A percentile compares a stretch with the other conserved stretches of the same genome.
phyloP scores from a whole-genome alignment of 2,797 vertebrate genomes.

The Hypotaenidia philippensis region DNA sequence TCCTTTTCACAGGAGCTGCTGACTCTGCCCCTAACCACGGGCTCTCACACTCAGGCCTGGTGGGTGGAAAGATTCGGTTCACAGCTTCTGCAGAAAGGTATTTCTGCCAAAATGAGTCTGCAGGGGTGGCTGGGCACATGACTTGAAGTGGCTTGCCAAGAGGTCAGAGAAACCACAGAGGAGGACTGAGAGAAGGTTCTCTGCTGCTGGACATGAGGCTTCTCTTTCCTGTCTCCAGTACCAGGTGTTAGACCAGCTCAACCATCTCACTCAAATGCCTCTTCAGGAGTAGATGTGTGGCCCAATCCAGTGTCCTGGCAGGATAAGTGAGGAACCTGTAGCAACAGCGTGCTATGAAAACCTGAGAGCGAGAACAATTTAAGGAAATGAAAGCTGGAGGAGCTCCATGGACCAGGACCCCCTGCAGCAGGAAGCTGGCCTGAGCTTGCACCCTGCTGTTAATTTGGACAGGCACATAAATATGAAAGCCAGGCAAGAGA shows the following conservation, averaged over 20 bases:
- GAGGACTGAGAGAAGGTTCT: background rate
- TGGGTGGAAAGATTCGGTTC: background rate
- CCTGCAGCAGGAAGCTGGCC: background rate
- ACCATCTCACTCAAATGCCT: background rate
- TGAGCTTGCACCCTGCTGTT: background rate
- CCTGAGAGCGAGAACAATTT: background rate
- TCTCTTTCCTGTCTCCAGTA: background rate
- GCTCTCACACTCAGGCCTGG: background rate
- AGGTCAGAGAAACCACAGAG: background rate
- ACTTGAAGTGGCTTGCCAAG: background rate
- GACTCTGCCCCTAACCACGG: background rate
- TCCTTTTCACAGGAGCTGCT: background rate
- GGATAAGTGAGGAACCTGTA: background rate
- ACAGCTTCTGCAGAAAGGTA: background rate
- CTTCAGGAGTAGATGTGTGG: background rate
- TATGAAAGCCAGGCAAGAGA: background rate
- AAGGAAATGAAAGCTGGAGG: background rate
- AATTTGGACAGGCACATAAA: background rate
- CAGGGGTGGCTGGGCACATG: accelerated
- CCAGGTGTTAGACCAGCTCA: background rate
- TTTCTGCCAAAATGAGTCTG: background rate
- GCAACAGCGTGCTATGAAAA: background rate
- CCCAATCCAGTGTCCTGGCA: too few species aligned
- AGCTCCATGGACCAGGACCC: accelerated
- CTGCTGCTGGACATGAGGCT: accelerated